These are phyloP conservation scores for Myanophis thanlyinensis DNA, from an alignment of 2,113 vertebrate genomes.

Conservation along the genomic window DNA sequence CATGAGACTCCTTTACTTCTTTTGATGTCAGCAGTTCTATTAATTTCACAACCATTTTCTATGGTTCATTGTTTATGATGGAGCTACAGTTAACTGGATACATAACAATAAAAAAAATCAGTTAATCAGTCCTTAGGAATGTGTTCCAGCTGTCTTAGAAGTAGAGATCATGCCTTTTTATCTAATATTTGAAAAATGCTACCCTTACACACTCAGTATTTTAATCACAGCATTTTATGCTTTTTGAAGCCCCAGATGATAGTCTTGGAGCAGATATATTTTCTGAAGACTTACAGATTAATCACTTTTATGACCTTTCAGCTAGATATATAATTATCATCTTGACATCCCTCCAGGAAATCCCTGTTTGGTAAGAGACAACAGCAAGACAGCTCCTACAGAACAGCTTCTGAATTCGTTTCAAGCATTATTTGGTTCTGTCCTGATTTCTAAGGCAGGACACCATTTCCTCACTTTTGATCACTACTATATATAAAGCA, in stretches of 20 bases:
- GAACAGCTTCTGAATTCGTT: neutral
- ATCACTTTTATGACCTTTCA: constrained; percentile 12
- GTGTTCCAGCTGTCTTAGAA: constrained; percentile 5
- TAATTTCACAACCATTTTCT: neutral
- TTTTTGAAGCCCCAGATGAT: neutral
- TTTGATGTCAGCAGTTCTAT: neutral
- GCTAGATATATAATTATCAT: neutral
- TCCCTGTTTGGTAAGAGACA: neutral
- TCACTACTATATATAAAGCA: neutral
- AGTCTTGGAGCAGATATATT: neutral
- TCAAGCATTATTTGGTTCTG: constrained; percentile 15
- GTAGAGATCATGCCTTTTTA: neutral
- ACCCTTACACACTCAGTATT: neutral
- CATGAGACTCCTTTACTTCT: neutral
- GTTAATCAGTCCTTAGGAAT: neutral
- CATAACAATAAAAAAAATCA: neutral
- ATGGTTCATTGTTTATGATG: neutral
- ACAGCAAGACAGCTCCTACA: neutral
- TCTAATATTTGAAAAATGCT: neutral
- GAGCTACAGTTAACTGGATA: neutral
- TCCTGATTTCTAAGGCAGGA: constrained; percentile 8
- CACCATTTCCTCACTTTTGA: neutral
- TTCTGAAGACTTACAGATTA: neutral
- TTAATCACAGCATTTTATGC: neutral
- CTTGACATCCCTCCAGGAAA: constrained; percentile 19